phyloP scores from a whole-genome alignment of 2,888 invertebrate species.

The Poecilobothrus nobilitatus region DNA sequence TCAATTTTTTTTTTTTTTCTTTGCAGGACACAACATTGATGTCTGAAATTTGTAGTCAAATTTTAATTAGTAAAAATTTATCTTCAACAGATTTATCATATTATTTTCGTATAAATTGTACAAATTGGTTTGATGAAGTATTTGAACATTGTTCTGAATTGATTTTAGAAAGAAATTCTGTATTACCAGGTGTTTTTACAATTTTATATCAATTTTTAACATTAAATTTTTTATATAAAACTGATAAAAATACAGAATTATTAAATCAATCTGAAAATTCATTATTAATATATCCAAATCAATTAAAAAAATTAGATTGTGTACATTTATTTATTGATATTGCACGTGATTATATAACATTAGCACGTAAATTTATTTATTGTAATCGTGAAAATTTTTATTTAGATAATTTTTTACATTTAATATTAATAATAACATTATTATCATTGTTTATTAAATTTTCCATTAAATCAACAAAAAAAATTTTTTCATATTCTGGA shows the following conservation, averaged over 20 bases:
- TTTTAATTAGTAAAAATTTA: slow-evolving; percentile 5
- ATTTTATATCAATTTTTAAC: slow-evolving; percentile 7
- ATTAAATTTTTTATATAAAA: slow-evolving; percentile 8
- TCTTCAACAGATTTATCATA: not conserved
- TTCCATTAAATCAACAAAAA: too few relatives aligned
- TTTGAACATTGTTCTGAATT: slow-evolving; percentile 16
- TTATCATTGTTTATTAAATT: too few relatives aligned
- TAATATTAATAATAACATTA: not conserved
- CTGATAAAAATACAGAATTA: not conserved
- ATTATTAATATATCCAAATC: slow-evolving; percentile 1
- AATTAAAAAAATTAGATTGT: slow-evolving; percentile 13
- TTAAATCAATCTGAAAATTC: not conserved
- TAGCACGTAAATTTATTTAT: too few relatives aligned
- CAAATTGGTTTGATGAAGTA: slow-evolving; percentile 15
- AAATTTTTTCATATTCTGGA: too few relatives aligned
- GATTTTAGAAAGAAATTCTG: slow-evolving; percentile 9
- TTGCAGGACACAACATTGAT: slow-evolving; percentile 13
- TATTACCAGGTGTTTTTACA: slow-evolving; percentile 8
- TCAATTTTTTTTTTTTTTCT: too few relatives aligned
- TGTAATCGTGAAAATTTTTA: not conserved
- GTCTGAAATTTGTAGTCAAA: slow-evolving; percentile 15
- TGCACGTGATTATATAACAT: slow-evolving; percentile 12
- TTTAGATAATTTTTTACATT: not conserved
- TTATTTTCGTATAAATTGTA: not conserved
- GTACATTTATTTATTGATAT: slow-evolving; percentile 13